Evolutionary conservation across 2,888 invertebrate genomes (phyloP).

Genomic region (Schizaphis graminum): DNA sequence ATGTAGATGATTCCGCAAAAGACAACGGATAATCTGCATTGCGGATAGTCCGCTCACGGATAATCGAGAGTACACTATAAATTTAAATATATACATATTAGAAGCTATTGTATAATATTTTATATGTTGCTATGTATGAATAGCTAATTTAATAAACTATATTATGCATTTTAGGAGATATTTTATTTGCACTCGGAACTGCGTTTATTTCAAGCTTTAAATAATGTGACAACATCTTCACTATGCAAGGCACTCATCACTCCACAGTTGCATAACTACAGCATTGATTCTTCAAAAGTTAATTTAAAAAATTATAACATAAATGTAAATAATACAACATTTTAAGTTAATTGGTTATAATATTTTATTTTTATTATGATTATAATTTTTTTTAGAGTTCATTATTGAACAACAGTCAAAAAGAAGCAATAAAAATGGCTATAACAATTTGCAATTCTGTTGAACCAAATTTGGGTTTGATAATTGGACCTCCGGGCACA

Average conservation of each 20-base stretch:
- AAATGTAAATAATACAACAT: conserved; percentile 21
- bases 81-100: neutral
- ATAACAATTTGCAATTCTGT: conserved; percentile 72
- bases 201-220: conserved; percentile 61
- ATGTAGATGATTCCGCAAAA: no score
- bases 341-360: neutral
- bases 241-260: conserved; percentile 47
- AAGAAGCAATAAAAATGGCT: conserved; percentile 75
- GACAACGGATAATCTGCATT: no score
- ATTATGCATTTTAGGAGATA: conserved; percentile 37
- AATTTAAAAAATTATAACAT: conserved; percentile 38
- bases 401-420: conserved; percentile 77
- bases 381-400: conserved; percentile 29
- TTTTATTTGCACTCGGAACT: conserved; percentile 54
- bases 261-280: conserved; percentile 46
- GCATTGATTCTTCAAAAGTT: conserved; percentile 48
- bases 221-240: conserved; percentile 37
- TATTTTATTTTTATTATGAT: neutral
- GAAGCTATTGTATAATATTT: neutral
- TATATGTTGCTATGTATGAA: neutral
- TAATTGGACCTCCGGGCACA: conserved; percentile 84
- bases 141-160: neutral
- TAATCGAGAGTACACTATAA: neutral
- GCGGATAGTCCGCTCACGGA: no score
- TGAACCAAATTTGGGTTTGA: conserved; percentile 79